Conservation (phyloP, 1,140 invertebrate genomes). For the Stratiolaelaps scimitus region DNA sequence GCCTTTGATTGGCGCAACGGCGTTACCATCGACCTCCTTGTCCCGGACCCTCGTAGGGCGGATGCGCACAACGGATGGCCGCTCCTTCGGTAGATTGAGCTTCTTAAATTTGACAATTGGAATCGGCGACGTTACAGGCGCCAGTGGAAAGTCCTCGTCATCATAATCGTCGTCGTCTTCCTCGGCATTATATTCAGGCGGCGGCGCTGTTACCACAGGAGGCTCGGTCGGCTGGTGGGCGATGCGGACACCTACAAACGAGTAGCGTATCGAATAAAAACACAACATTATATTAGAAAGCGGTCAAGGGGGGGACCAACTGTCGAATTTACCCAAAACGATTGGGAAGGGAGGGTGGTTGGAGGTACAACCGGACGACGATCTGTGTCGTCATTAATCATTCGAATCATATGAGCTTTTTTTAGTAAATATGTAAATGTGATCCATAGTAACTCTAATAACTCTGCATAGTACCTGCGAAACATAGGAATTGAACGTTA, state of each 20-base stretch:
- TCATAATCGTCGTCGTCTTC: conserved; percentile 11
- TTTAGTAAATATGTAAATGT: no score
- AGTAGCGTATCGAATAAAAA: no score
- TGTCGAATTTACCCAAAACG: no score
- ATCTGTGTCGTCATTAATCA: no score
- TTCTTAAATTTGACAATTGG: conserved; percentile 11
- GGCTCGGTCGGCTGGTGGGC: background rate
- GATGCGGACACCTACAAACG: conserved; percentile 7
- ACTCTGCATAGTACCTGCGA: no score
- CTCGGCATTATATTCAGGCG: background rate
- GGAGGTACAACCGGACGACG: no score
- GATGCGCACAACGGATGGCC: background rate
- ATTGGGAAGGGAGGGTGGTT: no score
- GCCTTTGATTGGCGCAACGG: background rate
- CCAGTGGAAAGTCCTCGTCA: background rate
- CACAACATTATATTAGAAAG: no score
- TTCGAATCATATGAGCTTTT: no score
- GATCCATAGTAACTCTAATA: no score
- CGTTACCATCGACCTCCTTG: background rate
- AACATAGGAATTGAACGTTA: no score
- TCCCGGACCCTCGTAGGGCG: background rate
- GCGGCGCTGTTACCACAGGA: background rate
- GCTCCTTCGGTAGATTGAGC: background rate
- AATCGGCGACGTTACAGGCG: conserved; percentile 2
- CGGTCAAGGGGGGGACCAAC: no score